A percentile compares a stretch with the other conserved stretches of the same genome.
Evolutionary conservation across 2,888 invertebrate genomes (phyloP).

Genomic region (Cremastinae sp.): DNA sequence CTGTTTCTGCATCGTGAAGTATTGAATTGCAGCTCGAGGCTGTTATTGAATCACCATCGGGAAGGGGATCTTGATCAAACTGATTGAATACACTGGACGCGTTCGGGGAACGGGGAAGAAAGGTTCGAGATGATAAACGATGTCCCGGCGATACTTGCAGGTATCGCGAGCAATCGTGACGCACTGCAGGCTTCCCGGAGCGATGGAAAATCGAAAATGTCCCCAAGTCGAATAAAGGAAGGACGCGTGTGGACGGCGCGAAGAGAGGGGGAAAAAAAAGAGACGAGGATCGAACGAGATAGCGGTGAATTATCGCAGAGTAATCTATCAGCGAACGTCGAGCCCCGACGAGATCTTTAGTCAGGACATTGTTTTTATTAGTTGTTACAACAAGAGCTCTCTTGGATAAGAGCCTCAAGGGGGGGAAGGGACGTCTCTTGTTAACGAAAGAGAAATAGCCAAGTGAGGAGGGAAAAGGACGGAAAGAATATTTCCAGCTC

Average conservation of each 20-base stretch:
- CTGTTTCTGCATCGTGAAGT: too few relatives aligned
- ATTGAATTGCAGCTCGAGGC: too few relatives aligned
- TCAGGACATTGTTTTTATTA: constrained; percentile 23
- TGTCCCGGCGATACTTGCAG: background rate
- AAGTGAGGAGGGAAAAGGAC: constrained; percentile 28
- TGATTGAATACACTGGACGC: background rate
- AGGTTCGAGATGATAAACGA: constrained; percentile 9
- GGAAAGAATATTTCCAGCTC: constrained; percentile 13
- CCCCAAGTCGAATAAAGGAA: constrained; percentile 11
- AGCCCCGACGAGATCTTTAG: constrained; percentile 27
- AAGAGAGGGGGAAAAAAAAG: background rate
- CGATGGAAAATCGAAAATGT: constrained; percentile 23
- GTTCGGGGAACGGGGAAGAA: background rate
- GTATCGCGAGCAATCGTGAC: constrained; percentile 22
- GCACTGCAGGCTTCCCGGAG: background rate
- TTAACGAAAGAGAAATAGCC: constrained; percentile 50
- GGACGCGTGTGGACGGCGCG: constrained; percentile 9
- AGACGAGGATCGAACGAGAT: constrained; percentile 19
- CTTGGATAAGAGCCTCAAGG: constrained; percentile 12
- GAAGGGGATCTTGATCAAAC: background rate
- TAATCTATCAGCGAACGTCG: constrained; percentile 49
- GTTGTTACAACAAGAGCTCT: constrained; percentile 21
- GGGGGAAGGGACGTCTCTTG: constrained; percentile 14
- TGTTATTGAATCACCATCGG: too few relatives aligned
- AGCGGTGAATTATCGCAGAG: constrained; percentile 21